phyloP scores from a whole-genome alignment of 2,113 vertebrate genomes.

The Sphaerodactylus townsendi region DNA sequence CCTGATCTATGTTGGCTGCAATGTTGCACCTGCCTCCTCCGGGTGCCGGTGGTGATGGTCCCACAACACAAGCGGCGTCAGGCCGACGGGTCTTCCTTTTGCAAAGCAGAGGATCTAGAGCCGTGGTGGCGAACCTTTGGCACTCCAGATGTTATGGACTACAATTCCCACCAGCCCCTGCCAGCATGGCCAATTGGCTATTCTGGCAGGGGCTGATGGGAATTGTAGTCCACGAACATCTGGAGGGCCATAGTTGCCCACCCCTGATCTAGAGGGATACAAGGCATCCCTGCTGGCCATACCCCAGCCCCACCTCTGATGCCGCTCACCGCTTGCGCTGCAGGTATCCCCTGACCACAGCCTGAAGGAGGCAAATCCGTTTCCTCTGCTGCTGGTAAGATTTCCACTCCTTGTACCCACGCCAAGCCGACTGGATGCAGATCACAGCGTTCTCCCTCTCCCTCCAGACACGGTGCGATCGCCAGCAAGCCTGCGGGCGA shows the following conservation, averaged over 20 bases:
- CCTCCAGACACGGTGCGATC: constrained; percentile 64
- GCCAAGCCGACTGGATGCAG: constrained; percentile 86
- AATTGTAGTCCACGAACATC: too few species aligned
- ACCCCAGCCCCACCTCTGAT: too few species aligned
- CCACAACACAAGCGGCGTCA: background rate
- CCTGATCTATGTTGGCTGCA: background rate
- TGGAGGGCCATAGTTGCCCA: too few species aligned
- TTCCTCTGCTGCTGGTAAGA: constrained; percentile 64
- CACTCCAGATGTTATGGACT: too few species aligned
- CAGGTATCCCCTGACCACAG: constrained; percentile 83
- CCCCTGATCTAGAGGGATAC: too few species aligned
- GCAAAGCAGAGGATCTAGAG: too few species aligned
- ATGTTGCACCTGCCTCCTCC: background rate
- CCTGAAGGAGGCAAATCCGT: constrained; percentile 81
- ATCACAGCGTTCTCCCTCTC: constrained; percentile 70
- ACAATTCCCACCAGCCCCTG: too few species aligned
- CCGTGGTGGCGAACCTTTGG: too few species aligned
- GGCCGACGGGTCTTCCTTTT: background rate
- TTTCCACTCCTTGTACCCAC: constrained; percentile 72
- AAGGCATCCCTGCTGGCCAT: too few species aligned
- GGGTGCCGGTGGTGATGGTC: background rate
- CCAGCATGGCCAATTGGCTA: too few species aligned
- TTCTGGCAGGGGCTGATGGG: too few species aligned
- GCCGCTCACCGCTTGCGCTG: constrained; percentile 83
- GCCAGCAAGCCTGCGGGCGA: constrained; percentile 78